Base-by-base conservation (phyloP, 1,140 invertebrate species). In the Drosophila watanabei region DNA sequence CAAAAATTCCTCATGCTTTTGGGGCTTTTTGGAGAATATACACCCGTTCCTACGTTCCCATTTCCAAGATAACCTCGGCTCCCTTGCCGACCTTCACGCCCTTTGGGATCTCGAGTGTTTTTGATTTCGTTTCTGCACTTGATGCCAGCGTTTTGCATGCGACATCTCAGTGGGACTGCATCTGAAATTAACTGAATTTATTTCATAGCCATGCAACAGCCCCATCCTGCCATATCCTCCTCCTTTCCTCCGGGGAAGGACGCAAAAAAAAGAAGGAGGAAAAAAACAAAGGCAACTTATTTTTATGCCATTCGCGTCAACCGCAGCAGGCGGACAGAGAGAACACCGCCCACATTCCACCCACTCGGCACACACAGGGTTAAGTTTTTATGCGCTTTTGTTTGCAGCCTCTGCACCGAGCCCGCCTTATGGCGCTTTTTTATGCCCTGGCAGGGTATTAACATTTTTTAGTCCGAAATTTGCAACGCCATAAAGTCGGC, bases 131-230 rank as follows among this genome's bases (percentile, higher is more conserved):
- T 56, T n/a, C 51, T 61, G 76, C 64, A 84, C 72, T 89, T 80
- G 80, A 80, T 79, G 71, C 51, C 57, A 70, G 59, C 66, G 63
- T 73, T 58, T 76, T 80, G 76, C 71, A 71, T 77, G 43, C 48
- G 64, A 68, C 77, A 70, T 57, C 57, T 71, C 48, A 41, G 41
- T 45, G 63, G 59, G 78, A 61, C 65, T 87, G 80, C 81, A 82
- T 73, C 85, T 87, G 85, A 80, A 87, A 89, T 87, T 89, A 87
- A 89, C 85, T 84, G 84, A 82, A 89, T 84, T 84, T 89, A 87
- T 84, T 89, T 84, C 84, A 84, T 87, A 80, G 48, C 80, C 85
- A 78, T 70, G 69, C 70, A 51, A 59, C 41, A 43, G 52, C 51
- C 65, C 45, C 41, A 4, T 10, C 20, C 46, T 8, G 30, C 43